Percentiles rank a stretch among this genome's conserved stretches.
Evolutionary conservation across 2,113 vertebrate genomes (phyloP).

Genomic region (Mellivora capensis): DNA sequence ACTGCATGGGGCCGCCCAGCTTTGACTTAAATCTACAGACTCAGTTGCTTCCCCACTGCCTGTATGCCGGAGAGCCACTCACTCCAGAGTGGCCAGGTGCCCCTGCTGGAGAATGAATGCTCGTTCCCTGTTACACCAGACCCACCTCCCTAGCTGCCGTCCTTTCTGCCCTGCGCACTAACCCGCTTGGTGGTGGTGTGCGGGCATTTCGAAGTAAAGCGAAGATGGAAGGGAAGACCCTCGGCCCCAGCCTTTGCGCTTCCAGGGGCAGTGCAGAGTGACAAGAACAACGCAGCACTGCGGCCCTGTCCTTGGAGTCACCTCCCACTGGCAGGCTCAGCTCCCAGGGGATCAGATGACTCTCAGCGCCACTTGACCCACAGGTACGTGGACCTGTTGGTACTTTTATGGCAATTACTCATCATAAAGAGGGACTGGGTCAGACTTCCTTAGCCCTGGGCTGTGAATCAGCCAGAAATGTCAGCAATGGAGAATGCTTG

Average conservation of each 20-base stretch:
- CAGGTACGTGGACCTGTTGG: neutral
- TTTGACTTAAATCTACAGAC: too few relatives aligned
- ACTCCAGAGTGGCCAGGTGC: too few relatives aligned
- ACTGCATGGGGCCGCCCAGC: rapidly evolving
- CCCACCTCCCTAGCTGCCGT: too few relatives aligned
- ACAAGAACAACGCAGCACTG: rapidly evolving
- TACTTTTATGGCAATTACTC: rapidly evolving
- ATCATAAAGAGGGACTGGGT: rapidly evolving
- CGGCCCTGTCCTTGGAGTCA: neutral
- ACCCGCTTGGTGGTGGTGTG: neutral
- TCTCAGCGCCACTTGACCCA: too few relatives aligned
- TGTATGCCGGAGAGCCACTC: too few relatives aligned
- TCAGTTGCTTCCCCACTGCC: rapidly evolving
- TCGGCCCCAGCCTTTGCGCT: neutral
- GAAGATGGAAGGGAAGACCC: rapidly evolving
- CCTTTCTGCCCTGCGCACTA: rapidly evolving
- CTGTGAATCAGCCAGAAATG: neutral
- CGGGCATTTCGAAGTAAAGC: neutral
- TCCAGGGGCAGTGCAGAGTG: neutral
- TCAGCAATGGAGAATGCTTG: neutral
- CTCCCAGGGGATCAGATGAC: too few relatives aligned
- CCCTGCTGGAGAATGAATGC: neutral
- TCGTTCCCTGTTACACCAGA: rapidly evolving
- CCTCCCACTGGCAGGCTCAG: neutral
- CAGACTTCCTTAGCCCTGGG: neutral